Conservation (phyloP, 2,888 invertebrate genomes). For the Cheilosia pagana region DNA sequence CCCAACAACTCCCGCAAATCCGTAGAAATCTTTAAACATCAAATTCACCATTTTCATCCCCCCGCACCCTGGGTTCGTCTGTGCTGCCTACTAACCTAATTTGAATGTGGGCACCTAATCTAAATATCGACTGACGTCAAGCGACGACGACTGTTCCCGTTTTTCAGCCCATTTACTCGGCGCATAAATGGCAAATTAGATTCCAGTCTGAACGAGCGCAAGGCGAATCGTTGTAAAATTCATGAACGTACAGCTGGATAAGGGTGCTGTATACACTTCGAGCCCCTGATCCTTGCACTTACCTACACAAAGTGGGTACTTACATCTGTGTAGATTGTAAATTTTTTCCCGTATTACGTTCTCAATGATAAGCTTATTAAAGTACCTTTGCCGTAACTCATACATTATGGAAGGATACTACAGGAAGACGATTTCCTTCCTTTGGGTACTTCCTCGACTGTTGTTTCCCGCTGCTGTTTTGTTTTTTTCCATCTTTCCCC, state of each 20-base stretch:
- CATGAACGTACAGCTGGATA: conserved; percentile 43
- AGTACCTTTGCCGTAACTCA: conserved; percentile 74
- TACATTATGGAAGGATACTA: conserved; percentile 74
- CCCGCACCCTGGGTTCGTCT: conserved; percentile 1
- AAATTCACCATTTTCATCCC: conserved; percentile 4
- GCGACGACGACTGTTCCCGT: conserved; percentile 63
- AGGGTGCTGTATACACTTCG: neutral
- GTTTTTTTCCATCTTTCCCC: neutral
- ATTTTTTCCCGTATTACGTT: conserved; percentile 69
- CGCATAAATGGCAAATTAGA: conserved; percentile 74
- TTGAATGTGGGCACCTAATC: conserved; percentile 71
- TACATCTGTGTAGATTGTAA: conserved; percentile 71
- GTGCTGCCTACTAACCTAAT: conserved; percentile 68
- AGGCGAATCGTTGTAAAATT: conserved; percentile 67
- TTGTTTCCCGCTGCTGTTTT: conserved; percentile 46
- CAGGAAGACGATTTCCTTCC: conserved; percentile 73
- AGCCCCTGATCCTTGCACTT: conserved; percentile 68
- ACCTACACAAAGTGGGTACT: conserved; percentile 72
- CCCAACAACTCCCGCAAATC: conserved; percentile 31
- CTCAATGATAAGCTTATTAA: conserved; percentile 75
- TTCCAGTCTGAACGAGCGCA: conserved; percentile 60
- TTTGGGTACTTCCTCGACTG: conserved; percentile 46
- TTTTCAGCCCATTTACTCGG: conserved; percentile 72
- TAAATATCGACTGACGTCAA: conserved; percentile 68
- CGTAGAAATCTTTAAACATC: conserved; percentile 19